Conservation (phyloP, 2,888 invertebrate species). For the Pterostichus niger region DNA sequence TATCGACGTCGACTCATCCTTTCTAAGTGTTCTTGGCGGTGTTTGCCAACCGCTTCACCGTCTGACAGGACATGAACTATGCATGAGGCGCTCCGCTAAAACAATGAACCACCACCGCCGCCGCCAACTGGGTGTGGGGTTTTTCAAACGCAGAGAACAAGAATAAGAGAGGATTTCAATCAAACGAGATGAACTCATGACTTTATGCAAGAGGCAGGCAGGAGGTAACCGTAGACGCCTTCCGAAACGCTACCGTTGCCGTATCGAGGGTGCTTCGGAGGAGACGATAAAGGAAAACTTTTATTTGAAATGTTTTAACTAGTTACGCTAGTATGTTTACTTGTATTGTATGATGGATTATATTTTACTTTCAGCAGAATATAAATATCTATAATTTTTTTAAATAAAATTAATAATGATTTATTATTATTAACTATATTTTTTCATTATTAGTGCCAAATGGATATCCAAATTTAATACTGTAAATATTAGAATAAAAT, state of each 20-base stretch:
- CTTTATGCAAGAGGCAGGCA: constrained; percentile 77
- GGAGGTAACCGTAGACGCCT: constrained; percentile 27
- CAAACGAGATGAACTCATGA: constrained; percentile 79
- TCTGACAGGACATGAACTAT: constrained; percentile 75
- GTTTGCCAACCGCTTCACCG: constrained; percentile 67
- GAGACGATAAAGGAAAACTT: constrained; percentile 33
- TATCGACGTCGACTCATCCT: constrained; percentile 29
- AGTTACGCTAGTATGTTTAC: constrained; percentile 4
- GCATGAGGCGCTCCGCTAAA: constrained; percentile 76
- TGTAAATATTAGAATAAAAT: too few relatives aligned
- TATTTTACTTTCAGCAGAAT: neutral
- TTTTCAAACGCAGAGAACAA: constrained; percentile 76
- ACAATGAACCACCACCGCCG: constrained; percentile 74
- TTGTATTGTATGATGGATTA: constrained; percentile 1
- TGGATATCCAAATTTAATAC: too few relatives aligned
- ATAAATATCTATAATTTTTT: neutral
- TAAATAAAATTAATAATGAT: too few relatives aligned
- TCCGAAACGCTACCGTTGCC: constrained; percentile 28
- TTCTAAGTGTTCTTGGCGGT: constrained; percentile 39
- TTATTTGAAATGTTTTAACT: constrained; percentile 39
- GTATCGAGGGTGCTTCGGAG: neutral
- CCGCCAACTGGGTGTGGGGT: constrained; percentile 73
- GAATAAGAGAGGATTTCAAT: constrained; percentile 78
- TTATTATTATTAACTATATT: too few relatives aligned
- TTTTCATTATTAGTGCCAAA: too few relatives aligned